phyloP scores from a whole-genome alignment of 1,140 invertebrate genomes.

The Lamellibrachia luymesi region DNA sequence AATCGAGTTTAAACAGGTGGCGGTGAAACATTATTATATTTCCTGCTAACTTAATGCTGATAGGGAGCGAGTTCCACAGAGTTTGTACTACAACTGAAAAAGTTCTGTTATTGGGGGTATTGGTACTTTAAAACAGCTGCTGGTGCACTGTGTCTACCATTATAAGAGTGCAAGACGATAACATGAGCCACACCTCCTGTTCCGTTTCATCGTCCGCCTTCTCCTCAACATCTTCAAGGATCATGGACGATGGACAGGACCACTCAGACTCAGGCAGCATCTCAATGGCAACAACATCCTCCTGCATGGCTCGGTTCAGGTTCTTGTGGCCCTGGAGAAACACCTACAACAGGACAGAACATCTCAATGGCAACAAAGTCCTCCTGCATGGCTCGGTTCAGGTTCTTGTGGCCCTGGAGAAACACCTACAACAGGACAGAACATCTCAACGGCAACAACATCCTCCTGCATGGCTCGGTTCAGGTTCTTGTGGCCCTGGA shows the following conservation, averaged over 20 bases:
- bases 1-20: too few relatives aligned
- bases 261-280: conserved; percentile 87
- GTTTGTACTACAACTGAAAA: too few relatives aligned
- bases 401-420: conserved; percentile 80
- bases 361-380: conserved; percentile 92
- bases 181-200: conserved; percentile 33
- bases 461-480: conserved; percentile 97
- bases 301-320: conserved; percentile 93
- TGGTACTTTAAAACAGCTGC: not conserved
- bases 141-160: too few relatives aligned
- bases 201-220: conserved; percentile 46
- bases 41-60: too few relatives aligned
- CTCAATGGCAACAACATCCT: conserved; percentile 90
- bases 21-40: too few relatives aligned
- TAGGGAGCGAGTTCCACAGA: too few relatives aligned
- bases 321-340: conserved; percentile 83
- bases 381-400: conserved; percentile 95
- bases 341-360: conserved; percentile 67
- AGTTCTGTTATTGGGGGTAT: too few relatives aligned
- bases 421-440: conserved; percentile 70
- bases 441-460: conserved; percentile 85
- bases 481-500: conserved; percentile 83
- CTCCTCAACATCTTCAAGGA: conserved; percentile 66
- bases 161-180: not conserved
- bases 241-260: conserved; percentile 73